phyloP scores from a whole-genome alignment of 37 sponge, comb jelly and placozoan genomes.

The Spongilla lacustris region DNA sequence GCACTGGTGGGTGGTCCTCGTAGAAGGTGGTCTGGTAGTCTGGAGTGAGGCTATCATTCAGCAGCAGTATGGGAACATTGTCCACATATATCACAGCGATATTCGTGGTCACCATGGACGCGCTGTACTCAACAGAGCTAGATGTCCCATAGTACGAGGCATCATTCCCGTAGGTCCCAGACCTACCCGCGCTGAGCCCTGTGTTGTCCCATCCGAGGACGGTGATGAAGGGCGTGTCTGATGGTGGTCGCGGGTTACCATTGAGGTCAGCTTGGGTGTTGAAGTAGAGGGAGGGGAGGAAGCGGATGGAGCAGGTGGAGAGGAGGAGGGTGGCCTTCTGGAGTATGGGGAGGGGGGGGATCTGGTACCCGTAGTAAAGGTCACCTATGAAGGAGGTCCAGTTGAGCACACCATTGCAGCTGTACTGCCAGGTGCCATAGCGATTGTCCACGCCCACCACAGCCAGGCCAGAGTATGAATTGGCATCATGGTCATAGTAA shows the following conservation, averaged over 20 bases:
- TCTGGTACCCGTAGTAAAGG: conserved; percentile 41
- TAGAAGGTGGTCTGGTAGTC: conserved; percentile 42
- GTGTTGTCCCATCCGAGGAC: conserved; percentile 90
- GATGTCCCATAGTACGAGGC: conserved; percentile 59
- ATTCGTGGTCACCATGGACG: background rate
- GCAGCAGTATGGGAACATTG: conserved; percentile 67
- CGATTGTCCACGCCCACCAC: conserved; percentile 77
- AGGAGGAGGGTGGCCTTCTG: conserved; percentile 83
- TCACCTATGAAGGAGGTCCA: conserved; percentile 90
- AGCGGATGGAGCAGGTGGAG: conserved; percentile 76
- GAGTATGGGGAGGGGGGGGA: conserved; percentile 70
- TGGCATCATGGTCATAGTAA: conserved; percentile 74
- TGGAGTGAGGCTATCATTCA: conserved; percentile 43
- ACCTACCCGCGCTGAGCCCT: conserved; percentile 58
- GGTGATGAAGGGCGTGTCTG: conserved; percentile 68
- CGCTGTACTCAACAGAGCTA: conserved; percentile 75
- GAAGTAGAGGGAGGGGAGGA: conserved; percentile 74
- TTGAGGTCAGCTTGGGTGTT: conserved; percentile 72
- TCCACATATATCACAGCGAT: conserved; percentile 62
- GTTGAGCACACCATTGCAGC: conserved; percentile 46
- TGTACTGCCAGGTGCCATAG: conserved; percentile 85
- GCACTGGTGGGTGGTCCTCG: conserved; percentile 69
- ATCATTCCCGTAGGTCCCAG: conserved; percentile 86
- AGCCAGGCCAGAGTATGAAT: conserved; percentile 67
- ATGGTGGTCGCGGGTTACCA: conserved; percentile 46